phyloP scores from a whole-genome alignment of 2,113 vertebrate genomes.

The Craseonycteris thonglongyai region DNA sequence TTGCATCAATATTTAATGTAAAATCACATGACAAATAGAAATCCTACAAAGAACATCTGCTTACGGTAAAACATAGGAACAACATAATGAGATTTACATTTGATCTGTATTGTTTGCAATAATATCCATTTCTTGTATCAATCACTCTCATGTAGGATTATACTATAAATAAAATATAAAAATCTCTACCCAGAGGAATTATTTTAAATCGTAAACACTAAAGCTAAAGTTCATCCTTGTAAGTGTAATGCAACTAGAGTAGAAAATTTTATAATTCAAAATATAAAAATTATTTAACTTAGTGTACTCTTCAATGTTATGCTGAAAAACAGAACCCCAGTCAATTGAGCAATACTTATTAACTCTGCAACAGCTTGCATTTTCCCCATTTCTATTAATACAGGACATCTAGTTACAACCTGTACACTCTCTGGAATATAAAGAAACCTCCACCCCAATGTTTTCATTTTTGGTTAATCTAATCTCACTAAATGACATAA shows the following conservation, averaged over 20 bases:
- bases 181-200: background rate
- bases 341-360: background rate
- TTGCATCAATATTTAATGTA: background rate
- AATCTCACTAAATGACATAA: background rate
- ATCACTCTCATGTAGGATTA: background rate
- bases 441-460: background rate
- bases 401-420: background rate
- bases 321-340: background rate
- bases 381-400: background rate
- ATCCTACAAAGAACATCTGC: background rate
- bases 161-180: conserved; percentile 19
- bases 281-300: conserved; percentile 13
- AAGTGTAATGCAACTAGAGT: background rate
- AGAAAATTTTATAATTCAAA: background rate
- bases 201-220: background rate
- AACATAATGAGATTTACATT: background rate
- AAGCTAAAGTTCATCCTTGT: conserved; percentile 22
- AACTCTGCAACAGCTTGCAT: background rate
- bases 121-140: background rate
- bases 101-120: background rate
- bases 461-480: background rate
- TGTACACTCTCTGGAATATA: background rate
- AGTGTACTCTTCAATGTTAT: conserved; percentile 32
- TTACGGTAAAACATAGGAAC: background rate
- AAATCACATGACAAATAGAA: background rate